Evolutionary conservation across 2,113 vertebrate genomes (phyloP).

Genomic region (Eptatretus burgeri): DNA sequence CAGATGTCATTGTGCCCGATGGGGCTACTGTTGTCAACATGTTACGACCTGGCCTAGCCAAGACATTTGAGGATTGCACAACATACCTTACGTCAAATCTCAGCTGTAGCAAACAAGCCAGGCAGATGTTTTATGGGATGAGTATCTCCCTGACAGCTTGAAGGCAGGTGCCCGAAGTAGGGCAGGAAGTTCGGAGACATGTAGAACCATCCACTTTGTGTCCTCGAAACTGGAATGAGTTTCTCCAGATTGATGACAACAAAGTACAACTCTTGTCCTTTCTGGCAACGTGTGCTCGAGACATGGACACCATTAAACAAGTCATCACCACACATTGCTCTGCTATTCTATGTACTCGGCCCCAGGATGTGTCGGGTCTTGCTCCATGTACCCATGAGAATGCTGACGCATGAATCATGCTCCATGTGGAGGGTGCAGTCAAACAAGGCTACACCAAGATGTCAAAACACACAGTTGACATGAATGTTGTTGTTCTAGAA

Average conservation of each 20-base stretch:
- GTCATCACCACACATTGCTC: not conserved
- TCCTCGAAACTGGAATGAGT: not conserved
- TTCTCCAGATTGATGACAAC: not conserved
- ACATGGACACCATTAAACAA: not conserved
- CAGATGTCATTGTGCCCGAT: not conserved
- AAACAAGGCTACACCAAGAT: not conserved
- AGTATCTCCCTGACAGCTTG: not conserved
- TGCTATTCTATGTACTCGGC: not conserved
- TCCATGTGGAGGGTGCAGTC: not conserved
- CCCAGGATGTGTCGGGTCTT: not conserved
- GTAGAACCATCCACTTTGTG: not conserved
- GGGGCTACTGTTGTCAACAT: not conserved
- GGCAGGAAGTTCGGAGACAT: not conserved
- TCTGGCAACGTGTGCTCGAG: not conserved
- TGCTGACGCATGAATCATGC: not conserved
- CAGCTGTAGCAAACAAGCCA: no score
- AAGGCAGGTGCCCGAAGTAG: not conserved
- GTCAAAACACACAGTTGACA: not conserved
- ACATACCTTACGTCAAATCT: not conserved
- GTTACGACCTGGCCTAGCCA: not conserved
- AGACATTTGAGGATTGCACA: not conserved
- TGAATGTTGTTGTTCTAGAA: not conserved
- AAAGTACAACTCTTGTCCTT: not conserved
- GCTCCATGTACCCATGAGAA: not conserved
- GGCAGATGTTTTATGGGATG: no score